Conservation (phyloP, 2,113 vertebrate species). For the Bothrops jararaca region DNA sequence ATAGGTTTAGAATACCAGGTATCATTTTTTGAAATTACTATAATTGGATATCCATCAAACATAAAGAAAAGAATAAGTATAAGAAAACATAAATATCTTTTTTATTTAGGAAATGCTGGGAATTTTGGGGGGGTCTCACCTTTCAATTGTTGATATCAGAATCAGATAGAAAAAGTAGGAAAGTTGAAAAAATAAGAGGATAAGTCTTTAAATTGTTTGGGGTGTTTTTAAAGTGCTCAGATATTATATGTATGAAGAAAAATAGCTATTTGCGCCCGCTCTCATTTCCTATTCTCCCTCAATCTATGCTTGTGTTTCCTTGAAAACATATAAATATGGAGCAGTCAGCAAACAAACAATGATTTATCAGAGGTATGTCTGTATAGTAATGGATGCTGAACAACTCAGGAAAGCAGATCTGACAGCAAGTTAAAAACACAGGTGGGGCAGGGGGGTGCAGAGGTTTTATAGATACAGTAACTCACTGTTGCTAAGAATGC, state of each 20-base stretch:
- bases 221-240: constrained; percentile 33
- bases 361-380: constrained; percentile 38
- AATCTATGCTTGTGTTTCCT: constrained; percentile 31
- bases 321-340: constrained; percentile 63
- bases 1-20: background rate
- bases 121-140: background rate
- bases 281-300: constrained; percentile 54
- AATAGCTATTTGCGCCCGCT: constrained; percentile 48
- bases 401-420: constrained; percentile 38
- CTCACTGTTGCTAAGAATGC: constrained; percentile 13
- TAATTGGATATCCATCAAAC: background rate
- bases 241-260: constrained; percentile 54
- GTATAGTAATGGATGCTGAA: background rate
- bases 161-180: constrained; percentile 17
- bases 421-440: constrained; percentile 35
- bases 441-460: background rate
- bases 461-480: constrained; percentile 22
- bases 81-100: background rate
- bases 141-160: constrained; percentile 11
- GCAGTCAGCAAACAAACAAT: constrained; percentile 51
- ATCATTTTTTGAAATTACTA: background rate
- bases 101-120: background rate
- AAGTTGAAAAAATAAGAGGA: constrained; percentile 12
- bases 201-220: constrained; percentile 12
- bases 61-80: background rate